Conservation (phyloP, 2,888 invertebrate species). For the Mythimna impura region DNA sequence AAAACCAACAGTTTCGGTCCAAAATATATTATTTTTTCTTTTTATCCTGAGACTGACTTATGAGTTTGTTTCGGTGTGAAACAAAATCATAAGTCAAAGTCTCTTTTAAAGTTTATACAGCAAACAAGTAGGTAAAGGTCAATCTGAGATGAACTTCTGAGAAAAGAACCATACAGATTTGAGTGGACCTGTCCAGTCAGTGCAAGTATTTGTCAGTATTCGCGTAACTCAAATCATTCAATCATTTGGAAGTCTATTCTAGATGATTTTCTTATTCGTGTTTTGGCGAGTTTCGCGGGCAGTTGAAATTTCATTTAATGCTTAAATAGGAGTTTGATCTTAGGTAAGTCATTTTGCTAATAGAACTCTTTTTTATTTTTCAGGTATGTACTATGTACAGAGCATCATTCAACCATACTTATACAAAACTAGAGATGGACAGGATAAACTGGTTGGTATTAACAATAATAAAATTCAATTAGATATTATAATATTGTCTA, state of each 20-base stretch:
- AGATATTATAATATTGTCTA: background rate
- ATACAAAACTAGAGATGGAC: background rate
- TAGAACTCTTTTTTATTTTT: constrained; percentile 59
- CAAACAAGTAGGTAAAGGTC: no score
- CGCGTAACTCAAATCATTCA: no score
- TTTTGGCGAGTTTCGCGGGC: background rate
- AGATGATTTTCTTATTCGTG: background rate
- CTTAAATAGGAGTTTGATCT: rapidly evolving
- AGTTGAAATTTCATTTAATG: constrained; percentile 24
- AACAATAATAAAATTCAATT: background rate
- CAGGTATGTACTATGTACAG: constrained; percentile 69
- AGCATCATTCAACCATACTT: background rate
- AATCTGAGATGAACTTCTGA: no score
- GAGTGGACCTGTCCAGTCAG: no score
- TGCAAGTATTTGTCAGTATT: no score
- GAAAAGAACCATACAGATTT: no score
- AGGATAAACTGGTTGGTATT: constrained; percentile 36
- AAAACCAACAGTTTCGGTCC: no score
- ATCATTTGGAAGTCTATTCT: background rate
- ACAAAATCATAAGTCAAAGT: no score
- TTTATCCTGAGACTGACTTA: no score
- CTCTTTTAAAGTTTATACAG: no score
- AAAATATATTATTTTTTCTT: no score
- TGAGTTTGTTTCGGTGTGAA: no score
- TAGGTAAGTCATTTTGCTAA: background rate